Conservation (phyloP, 2,113 vertebrate genomes). For the Thymallus thymallus region DNA sequence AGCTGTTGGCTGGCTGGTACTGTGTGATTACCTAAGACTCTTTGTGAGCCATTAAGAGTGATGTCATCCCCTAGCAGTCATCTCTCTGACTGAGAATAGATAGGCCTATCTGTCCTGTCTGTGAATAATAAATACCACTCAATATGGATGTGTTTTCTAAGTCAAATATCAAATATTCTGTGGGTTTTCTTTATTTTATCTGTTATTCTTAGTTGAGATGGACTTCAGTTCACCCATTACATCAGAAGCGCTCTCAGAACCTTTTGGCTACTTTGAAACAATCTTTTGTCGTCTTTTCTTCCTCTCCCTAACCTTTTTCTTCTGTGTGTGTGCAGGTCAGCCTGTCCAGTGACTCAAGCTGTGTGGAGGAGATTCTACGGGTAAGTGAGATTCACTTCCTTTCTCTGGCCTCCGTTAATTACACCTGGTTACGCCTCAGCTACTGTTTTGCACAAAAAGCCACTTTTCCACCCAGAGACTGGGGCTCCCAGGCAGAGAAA, state of each 20-base stretch:
- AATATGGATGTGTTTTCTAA: neutral
- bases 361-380: constrained; percentile 96
- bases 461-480: constrained; percentile 21
- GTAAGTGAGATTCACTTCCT: constrained; percentile 75
- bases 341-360: constrained; percentile 91
- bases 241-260: neutral
- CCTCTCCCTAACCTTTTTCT: constrained; percentile 26
- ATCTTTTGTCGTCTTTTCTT: constrained; percentile 41
- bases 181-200: neutral
- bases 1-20: neutral
- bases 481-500: neutral
- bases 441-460: constrained; percentile 14
- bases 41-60: constrained; percentile 7
- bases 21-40: constrained; percentile 22
- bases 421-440: constrained; percentile 15
- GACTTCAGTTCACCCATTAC: neutral
- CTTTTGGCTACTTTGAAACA: constrained; percentile 4
- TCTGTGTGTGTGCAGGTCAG: constrained; percentile 82
- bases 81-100: neutral
- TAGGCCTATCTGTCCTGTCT: neutral
- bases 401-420: constrained; percentile 40
- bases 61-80: constrained; percentile 7
- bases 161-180: neutral
- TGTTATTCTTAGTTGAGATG: constrained; percentile 9
- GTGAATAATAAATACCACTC: constrained; percentile 9